phyloP scores from a whole-genome alignment of 2,113 vertebrate genomes.

The Ia io region DNA sequence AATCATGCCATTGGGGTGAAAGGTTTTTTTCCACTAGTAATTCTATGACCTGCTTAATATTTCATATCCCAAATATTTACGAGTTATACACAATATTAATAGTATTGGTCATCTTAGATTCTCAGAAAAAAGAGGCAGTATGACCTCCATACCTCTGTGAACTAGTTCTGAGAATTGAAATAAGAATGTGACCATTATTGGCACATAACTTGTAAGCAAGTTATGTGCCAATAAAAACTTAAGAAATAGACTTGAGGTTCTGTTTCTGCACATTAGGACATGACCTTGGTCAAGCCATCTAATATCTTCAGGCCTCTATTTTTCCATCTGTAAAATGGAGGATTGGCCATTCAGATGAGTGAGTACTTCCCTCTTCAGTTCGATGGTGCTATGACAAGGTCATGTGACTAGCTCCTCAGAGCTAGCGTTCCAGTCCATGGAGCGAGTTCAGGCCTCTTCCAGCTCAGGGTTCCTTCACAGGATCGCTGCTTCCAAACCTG shows the following conservation, averaged over 20 bases:
- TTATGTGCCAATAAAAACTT: not conserved
- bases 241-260: not conserved
- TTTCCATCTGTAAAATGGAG: not conserved
- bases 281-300: not conserved
- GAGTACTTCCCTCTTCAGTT: not conserved
- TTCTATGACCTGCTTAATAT: not conserved
- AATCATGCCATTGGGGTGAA: not conserved
- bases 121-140: not conserved
- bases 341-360: not conserved
- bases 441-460: not conserved
- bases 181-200: not conserved
- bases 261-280: not conserved
- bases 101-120: not conserved
- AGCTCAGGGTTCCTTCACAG: not conserved
- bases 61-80: not conserved
- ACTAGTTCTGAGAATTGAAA: not conserved
- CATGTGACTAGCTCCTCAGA: not conserved
- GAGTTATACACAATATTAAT: not conserved
- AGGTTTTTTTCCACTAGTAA: not conserved
- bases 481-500: not conserved
- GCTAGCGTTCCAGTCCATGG: not conserved
- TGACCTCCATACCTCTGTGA: not conserved
- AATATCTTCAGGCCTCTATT: not conserved
- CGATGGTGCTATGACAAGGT: not conserved
- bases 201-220: not conserved